These are phyloP conservation scores for Galeruca laticollis DNA, from an alignment of 2,888 invertebrate genomes.

Conservation along the genomic window DNA sequence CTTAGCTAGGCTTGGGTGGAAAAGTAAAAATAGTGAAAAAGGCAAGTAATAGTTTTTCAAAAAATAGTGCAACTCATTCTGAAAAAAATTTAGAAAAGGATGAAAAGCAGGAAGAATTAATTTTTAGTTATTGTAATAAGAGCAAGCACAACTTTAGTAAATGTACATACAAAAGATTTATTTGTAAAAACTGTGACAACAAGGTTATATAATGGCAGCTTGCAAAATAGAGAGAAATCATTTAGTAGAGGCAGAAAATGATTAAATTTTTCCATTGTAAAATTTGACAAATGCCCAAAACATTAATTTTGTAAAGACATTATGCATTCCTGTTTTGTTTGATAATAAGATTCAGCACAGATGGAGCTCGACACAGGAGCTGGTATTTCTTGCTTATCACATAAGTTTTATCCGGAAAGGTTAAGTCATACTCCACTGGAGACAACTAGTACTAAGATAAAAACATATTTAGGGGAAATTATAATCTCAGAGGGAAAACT, in stretches of 20 bases:
- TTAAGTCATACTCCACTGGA: slow-evolving; percentile 11
- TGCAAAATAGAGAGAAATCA: slow-evolving; percentile 11
- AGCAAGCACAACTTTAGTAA: slow-evolving; percentile 15
- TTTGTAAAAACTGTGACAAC: slow-evolving; percentile 23
- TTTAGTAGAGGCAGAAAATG: slow-evolving; percentile 10
- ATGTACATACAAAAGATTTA: slow-evolving; percentile 23
- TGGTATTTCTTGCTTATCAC: slow-evolving; percentile 20
- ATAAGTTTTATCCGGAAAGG: slow-evolving; percentile 7
- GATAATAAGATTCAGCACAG: slow-evolving; percentile 3
- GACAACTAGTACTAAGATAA: slow-evolving; percentile 7
- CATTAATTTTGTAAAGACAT: slow-evolving; percentile 15
- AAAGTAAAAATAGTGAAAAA: slow-evolving; percentile 6
- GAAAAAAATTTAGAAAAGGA: slow-evolving; percentile 1
- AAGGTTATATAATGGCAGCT: slow-evolving; percentile 23
- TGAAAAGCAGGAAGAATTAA: slow-evolving; percentile 11
- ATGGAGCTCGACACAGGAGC: slow-evolving; percentile 29
- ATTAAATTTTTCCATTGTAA: slow-evolving; percentile 11
- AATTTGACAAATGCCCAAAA: slow-evolving; percentile 3
- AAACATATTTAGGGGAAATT: too few relatives aligned
- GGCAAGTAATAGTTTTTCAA: background rate
- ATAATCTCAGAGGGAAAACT: too few relatives aligned
- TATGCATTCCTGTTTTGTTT: slow-evolving; percentile 6
- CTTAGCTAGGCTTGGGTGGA: too few relatives aligned
- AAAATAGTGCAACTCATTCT: slow-evolving; percentile 1
- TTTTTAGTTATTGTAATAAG: slow-evolving; percentile 11